These are phyloP conservation scores for Paracentrotus lividus DNA, from an alignment of 53 echinoderm and acorn worm species.

Conservation along the genomic window DNA sequence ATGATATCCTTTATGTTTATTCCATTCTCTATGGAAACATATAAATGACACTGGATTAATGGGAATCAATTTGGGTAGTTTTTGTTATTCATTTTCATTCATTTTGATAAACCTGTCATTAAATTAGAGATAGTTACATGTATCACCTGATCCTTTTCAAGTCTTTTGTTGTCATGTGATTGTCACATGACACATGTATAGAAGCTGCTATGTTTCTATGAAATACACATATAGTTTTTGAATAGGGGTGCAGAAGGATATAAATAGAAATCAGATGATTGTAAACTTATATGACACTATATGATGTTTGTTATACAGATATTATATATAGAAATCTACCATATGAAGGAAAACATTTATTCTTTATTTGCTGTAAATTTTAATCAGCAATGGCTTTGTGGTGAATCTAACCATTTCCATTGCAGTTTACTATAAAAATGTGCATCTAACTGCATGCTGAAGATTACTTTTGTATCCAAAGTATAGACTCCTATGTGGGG, in stretches of 20 bases:
- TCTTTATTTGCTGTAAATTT: not conserved
- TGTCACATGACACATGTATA: not conserved
- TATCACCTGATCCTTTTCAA: not conserved
- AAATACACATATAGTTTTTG: not conserved
- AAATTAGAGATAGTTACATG: not conserved
- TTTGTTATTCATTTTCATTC: not conserved
- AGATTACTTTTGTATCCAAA: not conserved
- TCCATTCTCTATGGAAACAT: too few species aligned
- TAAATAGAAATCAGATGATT: too few species aligned
- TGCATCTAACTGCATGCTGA: conserved; percentile 35
- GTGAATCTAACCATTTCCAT: not conserved
- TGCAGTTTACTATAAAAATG: not conserved
- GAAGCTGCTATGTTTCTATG: not conserved
- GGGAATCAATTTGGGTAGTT: too few species aligned
- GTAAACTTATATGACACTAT: not conserved
- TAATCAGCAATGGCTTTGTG: not conserved
- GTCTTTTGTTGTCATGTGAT: not conserved
- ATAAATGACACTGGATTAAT: too few species aligned
- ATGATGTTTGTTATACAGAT: not conserved
- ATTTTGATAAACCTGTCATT: not conserved
- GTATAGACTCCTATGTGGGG: not conserved
- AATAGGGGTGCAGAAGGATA: not conserved
- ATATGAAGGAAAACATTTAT: not conserved
- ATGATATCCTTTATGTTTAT: too few species aligned
- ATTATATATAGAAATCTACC: not conserved